These are phyloP conservation scores for Drosophila kanekoi DNA, from an alignment of 2,888 invertebrate species.

Conservation along the genomic window DNA sequence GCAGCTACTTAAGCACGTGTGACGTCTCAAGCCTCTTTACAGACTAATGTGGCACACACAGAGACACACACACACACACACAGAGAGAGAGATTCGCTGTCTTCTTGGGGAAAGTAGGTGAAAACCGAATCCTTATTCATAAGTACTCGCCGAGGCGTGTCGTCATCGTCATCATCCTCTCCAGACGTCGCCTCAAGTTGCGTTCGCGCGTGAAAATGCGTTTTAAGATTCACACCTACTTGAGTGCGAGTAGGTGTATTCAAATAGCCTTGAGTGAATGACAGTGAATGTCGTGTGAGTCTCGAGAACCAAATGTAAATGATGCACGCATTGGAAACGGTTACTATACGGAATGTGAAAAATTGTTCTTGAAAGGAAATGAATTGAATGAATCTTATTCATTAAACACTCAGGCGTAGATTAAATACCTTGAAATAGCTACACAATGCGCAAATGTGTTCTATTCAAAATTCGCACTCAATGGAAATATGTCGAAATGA, in stretches of 20 bases:
- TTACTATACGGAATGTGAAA: constrained; percentile 3
- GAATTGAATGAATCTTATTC: not conserved
- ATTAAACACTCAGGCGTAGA: no score
- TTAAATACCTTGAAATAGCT: no score
- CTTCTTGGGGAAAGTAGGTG: constrained; percentile 62
- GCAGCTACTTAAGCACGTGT: constrained; percentile 75
- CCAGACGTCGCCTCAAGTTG: constrained; percentile 66
- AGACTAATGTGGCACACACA: constrained; percentile 48
- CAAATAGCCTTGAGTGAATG: constrained; percentile 10
- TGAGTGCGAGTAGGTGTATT: constrained; percentile 50
- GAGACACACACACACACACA: constrained; percentile 26
- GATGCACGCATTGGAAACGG: constrained; percentile 9
- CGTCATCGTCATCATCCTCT: constrained; percentile 44
- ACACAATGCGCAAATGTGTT: no score
- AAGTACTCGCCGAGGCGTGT: constrained; percentile 43
- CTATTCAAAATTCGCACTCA: no score
- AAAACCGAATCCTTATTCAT: constrained; percentile 54
- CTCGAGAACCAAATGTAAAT: constrained; percentile 23
- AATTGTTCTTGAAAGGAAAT: not conserved
- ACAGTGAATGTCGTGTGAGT: constrained; percentile 11
- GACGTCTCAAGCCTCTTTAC: constrained; percentile 66
- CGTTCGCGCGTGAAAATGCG: constrained; percentile 78
- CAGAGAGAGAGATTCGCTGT: constrained; percentile 17
- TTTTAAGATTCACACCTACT: constrained; percentile 78
- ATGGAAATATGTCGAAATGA: no score